Evolutionary conservation across 2,113 vertebrate species (phyloP).

Genomic region (Solea senegalensis): DNA sequence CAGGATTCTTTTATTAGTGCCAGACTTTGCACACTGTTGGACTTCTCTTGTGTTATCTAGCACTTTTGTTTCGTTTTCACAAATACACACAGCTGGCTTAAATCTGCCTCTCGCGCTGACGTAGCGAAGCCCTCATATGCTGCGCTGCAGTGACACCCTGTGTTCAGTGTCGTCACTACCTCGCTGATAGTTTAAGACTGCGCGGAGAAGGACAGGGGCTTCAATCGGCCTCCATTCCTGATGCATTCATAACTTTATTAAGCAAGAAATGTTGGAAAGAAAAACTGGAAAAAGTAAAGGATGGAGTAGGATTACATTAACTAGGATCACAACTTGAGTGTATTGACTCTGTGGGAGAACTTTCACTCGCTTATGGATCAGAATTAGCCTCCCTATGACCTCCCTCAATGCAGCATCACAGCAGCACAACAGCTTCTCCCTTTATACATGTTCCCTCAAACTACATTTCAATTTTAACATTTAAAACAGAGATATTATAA

Average conservation of each 20-base stretch:
- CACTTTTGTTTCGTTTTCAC: conserved; percentile 32
- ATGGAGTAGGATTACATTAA: no score
- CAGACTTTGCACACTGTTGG: conserved; percentile 16
- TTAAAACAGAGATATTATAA: no score
- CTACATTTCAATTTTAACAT: no score
- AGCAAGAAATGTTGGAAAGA: no score
- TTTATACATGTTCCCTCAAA: no score
- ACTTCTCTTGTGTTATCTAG: conserved; percentile 43
- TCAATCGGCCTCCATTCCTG: conserved; percentile 7
- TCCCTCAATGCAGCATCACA: no score
- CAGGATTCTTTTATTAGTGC: background rate
- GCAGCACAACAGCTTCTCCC: no score
- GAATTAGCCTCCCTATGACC: no score
- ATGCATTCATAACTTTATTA: background rate
- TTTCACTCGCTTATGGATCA: no score
- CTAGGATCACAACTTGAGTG: no score
- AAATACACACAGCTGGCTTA: conserved; percentile 59
- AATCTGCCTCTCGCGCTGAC: conserved; percentile 29
- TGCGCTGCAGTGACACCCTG: conserved; percentile 62
- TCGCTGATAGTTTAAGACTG: background rate
- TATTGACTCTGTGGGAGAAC: no score
- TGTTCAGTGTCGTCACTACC: conserved; percentile 20
- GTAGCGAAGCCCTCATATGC: background rate
- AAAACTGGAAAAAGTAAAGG: no score
- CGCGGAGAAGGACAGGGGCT: background rate